Base-by-base conservation (phyloP, 2,888 invertebrate genomes). In the Zygaena filipendulae region DNA sequence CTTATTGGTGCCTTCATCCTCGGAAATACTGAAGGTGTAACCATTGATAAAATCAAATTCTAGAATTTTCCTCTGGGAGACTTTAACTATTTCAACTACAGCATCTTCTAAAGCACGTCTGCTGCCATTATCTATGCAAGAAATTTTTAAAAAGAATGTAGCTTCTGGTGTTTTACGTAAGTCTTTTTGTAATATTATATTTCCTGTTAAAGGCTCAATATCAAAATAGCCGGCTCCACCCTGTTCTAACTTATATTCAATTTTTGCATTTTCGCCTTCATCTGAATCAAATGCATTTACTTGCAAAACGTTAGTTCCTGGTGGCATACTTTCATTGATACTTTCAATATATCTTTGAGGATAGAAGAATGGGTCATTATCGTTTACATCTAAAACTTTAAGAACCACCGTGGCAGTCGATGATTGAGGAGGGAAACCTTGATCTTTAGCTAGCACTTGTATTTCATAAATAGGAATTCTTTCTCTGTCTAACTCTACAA, bases 291-390 rank as follows among this genome's bases (percentile, higher is more conserved):
- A 84, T 2, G 96, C 96, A 29, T 83, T 84, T 11, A 97, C 87
- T 64, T 87, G 87, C 10, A 91, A 63, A 41, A 95, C 64, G 23
- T 82, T 81, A 13, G 85, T 82, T 10, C 90, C 88, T 11, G 84
- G 61, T 31, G 83, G 68, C 18, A 85, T 68, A 52, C 89, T 86
- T 47, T 91, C 90, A 18, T 85, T 80, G 22, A 95, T 79, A 22
- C 87, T 83, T 43, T 91, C 84, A 55, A 94, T 89, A 64, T 97
- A 97, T 50, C 87, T 84, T 54, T 85, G 84, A 1, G 97, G 97
- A 72, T 96, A 96, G 75, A 97, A 96, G 49, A 87, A 84, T 0
- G 97, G 97, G 46, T 86, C 85, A 61, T 97, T 96, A 67, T 97
- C 97, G 63, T 97, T 97, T 8, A 93, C 86, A 68, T 97, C 97